A percentile compares a stretch with the other conserved stretches of the same genome.
Evolutionary conservation across 2,113 vertebrate genomes (phyloP).

Genomic region (Lophius piscatorius): DNA sequence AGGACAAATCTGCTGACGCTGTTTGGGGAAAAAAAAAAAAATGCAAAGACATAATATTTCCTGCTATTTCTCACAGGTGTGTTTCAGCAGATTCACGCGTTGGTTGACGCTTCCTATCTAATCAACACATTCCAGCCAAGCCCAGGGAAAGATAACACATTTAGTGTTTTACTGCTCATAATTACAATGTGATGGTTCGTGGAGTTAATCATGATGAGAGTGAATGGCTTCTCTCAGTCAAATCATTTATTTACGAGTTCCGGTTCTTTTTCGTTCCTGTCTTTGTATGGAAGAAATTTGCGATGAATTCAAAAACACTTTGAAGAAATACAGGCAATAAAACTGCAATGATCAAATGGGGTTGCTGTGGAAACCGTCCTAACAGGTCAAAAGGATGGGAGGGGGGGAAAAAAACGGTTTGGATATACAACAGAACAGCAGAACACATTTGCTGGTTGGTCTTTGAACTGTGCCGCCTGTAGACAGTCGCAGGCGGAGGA

Average conservation of each 20-base stretch:
- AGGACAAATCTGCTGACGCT: neutral
- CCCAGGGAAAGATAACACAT: constrained; percentile 36
- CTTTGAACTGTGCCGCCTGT: constrained; percentile 59
- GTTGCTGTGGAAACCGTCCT: neutral
- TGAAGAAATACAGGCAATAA: too few relatives aligned
- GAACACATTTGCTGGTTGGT: constrained; percentile 39
- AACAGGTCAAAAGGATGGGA: constrained; percentile 6
- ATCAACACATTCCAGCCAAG: constrained; percentile 44
- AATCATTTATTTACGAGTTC: too few relatives aligned
- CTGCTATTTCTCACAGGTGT: too few relatives aligned
- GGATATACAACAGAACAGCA: constrained; percentile 52
- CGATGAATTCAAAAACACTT: too few relatives aligned
- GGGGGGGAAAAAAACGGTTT: constrained; percentile 2
- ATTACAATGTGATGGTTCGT: neutral
- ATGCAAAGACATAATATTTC: too few relatives aligned
- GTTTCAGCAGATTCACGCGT: constrained; percentile 2
- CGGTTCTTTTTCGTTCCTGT: too few relatives aligned
- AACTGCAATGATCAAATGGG: too few relatives aligned
- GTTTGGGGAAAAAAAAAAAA: too few relatives aligned
- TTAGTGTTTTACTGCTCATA: constrained; percentile 24
- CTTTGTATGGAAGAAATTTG: too few relatives aligned
- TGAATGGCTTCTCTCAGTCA: too few relatives aligned
- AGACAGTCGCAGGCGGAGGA: constrained; percentile 51
- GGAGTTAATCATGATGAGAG: neutral
- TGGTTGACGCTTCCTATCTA: constrained; percentile 29